Percentiles rank a stretch among this genome's conserved stretches.
Conservation (phyloP, 2,888 invertebrate species). For the Drosophila emarginata region DNA sequence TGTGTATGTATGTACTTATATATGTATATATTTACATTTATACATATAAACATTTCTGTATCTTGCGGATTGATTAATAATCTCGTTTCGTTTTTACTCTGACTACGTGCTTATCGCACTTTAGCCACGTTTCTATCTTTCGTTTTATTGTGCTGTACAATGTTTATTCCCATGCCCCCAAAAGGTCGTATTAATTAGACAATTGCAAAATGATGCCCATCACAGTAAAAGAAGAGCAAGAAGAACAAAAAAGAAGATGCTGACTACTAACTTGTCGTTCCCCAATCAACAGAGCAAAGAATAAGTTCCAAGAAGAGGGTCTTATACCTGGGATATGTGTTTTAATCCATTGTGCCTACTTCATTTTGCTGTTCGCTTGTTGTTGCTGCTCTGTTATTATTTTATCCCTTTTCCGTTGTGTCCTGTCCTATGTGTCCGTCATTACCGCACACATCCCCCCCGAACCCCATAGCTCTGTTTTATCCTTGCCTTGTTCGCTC, state of each 20-base stretch:
- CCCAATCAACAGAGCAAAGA: background rate
- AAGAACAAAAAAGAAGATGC: background rate
- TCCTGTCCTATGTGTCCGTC: conserved; percentile 59
- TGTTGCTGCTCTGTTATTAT: conserved; percentile 56
- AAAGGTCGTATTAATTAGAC: conserved; percentile 69
- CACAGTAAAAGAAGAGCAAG: conserved; percentile 8
- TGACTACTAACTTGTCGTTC: conserved; percentile 7
- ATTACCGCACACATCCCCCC: conserved; percentile 40
- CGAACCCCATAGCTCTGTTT: conserved; percentile 3
- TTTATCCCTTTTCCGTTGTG: conserved; percentile 65
- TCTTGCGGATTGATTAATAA: conserved; percentile 74
- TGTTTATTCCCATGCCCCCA: conserved; percentile 20
- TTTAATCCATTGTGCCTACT: conserved; percentile 64
- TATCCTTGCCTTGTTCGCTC: conserved; percentile 7
- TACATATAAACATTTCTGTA: conserved; percentile 56
- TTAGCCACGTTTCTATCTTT: conserved; percentile 64
- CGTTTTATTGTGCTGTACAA: conserved; percentile 13
- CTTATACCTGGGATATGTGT: conserved; percentile 58
- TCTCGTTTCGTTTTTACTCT: conserved; percentile 68
- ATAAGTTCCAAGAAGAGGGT: conserved; percentile 1
- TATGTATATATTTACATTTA: background rate
- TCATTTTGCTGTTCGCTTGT: conserved; percentile 6
- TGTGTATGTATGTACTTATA: conserved; percentile 19
- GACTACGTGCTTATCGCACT: conserved; percentile 73
- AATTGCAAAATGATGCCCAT: conserved; percentile 44